A percentile compares a stretch with the other conserved stretches of the same genome.
These are phyloP conservation scores for Sylvilagus floridanus DNA, from an alignment of 2,797 vertebrate species.

Conservation along the genomic window DNA sequence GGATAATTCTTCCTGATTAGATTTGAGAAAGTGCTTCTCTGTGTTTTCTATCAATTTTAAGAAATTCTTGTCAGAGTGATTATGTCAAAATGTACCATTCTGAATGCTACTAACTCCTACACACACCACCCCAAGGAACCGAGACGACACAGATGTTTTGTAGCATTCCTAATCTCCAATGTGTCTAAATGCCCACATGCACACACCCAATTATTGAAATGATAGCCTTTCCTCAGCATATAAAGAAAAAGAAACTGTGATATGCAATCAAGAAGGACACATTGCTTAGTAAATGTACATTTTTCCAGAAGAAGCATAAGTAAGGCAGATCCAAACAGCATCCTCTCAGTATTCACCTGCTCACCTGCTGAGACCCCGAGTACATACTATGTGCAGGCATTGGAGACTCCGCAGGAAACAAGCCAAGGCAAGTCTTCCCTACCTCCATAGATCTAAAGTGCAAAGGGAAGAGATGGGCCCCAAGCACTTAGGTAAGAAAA, in stretches of 20 bases:
- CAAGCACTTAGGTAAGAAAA: background rate
- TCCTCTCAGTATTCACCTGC: background rate
- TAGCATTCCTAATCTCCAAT: background rate
- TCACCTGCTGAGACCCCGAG: background rate
- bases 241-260: background rate
- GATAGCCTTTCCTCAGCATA: background rate
- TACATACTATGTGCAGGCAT: background rate
- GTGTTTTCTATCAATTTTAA: background rate
- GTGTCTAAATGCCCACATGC: background rate
- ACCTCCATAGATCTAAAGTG: background rate
- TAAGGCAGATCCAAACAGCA: background rate
- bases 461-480: background rate
- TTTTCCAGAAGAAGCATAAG: background rate
- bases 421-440: background rate
- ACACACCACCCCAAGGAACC: background rate
- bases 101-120: background rate
- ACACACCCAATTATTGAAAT: background rate
- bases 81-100: background rate
- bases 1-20: slow-evolving; percentile 73
- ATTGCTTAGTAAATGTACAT: background rate
- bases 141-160: background rate
- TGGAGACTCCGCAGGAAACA: background rate
- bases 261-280: background rate
- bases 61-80: background rate
- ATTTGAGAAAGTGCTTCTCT: background rate